These are phyloP conservation scores for Spizaetus ornatus DNA, from an alignment of 2,113 vertebrate species.

Conservation along the genomic window DNA sequence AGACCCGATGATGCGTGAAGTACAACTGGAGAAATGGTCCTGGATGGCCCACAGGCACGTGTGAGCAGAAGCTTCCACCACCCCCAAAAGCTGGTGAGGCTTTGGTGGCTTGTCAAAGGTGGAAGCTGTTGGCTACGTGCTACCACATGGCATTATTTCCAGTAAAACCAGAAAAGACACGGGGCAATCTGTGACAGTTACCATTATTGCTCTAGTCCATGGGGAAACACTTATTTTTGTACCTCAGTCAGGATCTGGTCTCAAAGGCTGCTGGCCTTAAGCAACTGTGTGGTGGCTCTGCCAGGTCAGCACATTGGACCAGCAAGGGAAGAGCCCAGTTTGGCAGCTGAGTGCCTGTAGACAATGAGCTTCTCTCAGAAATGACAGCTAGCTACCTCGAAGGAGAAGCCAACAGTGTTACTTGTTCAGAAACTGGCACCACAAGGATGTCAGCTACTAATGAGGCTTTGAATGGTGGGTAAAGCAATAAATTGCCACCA, in stretches of 20 bases:
- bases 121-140: neutral
- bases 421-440: neutral
- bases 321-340: neutral
- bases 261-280: neutral
- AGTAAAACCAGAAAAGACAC: neutral
- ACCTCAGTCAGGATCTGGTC: neutral
- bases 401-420: accelerated
- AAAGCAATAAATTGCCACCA: neutral
- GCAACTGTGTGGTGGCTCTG: accelerated
- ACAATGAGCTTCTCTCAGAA: neutral
- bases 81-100: neutral
- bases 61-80: neutral
- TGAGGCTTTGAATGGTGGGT: neutral
- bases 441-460: neutral
- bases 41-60: accelerated
- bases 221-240: accelerated
- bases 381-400: accelerated
- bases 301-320: accelerated
- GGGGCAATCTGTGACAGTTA: neutral
- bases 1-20: accelerated
- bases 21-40: accelerated
- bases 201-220: accelerated
- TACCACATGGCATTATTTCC: neutral
- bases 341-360: neutral
- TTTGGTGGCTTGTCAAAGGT: neutral